Evolutionary conservation across 2,797 vertebrate genomes (phyloP).

Genomic region (Anabacerthia variegaticeps): DNA sequence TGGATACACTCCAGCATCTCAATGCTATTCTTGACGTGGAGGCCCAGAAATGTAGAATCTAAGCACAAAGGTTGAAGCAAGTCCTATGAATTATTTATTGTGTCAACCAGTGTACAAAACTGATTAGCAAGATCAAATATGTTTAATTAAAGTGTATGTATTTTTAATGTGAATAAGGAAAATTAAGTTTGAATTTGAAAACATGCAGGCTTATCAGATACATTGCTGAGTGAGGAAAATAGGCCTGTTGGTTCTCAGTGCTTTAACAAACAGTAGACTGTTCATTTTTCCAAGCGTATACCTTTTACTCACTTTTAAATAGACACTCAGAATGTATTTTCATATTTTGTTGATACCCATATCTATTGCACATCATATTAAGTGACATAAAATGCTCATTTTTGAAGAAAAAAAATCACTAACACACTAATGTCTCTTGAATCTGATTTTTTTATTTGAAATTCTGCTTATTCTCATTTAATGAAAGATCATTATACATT

Average conservation of each 20-base stretch:
- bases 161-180: background rate
- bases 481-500: background rate
- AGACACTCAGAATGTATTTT: background rate
- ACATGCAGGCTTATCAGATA: background rate
- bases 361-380: conserved; percentile 6
- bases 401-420: conserved; percentile 45
- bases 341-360: background rate
- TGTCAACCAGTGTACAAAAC: background rate
- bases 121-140: background rate
- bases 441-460: conserved; percentile 14
- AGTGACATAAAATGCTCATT: background rate
- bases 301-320: conserved; percentile 34
- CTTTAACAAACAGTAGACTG: background rate
- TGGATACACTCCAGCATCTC: accelerated
- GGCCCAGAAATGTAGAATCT: background rate
- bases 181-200: background rate
- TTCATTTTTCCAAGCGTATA: background rate
- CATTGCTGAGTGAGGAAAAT: background rate
- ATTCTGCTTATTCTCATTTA: conserved; percentile 24
- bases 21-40: accelerated
- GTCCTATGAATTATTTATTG: background rate
- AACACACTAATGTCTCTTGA: background rate
- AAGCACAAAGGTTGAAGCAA: background rate
- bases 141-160: background rate
- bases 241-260: background rate